Evolutionary conservation across 2,797 vertebrate genomes (phyloP), one percentile per base, ranked within the genome.

Genomic region (Bovichtus diacanthus): DNA sequence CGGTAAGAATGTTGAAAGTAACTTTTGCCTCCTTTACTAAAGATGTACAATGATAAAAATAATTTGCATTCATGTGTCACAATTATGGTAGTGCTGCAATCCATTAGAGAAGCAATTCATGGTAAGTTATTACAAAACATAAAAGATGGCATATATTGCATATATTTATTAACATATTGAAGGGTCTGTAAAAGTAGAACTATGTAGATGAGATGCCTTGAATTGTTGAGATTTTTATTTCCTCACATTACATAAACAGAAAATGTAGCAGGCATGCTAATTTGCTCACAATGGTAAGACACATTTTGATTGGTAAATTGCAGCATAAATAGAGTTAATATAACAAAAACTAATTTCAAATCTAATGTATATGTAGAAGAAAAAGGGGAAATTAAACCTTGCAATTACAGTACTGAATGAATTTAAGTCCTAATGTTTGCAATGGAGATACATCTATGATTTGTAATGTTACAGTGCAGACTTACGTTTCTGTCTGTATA

Each of bases 41-140:
- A 74, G 66, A 65, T 56, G 34, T 74, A 56, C 70, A 67, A 75
- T 70, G 19, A 75, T 69, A 34, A 64, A 84, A 80, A 65, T 10
- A 79, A 75, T 76, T 82, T 47, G 53, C 51, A 71, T 70, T 76
- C 71, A 78, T 76, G 50, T 44, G 78, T n/a, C n/a, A 43, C 72
- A 72, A 55, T 39, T 80, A 67, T 86, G 71, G 36, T 85, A 81
- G 66, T 78, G 64, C 74, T 78, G 59, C 64, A 80, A 67, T 64
- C 78, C 77, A 76, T 70, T 81, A n/a, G n/a, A 83, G 64, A 84
- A 72, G 74, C 68, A 43, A 69, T 63, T 67, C 34, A 74, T 58
- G 86, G 87, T 88, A 87, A 89, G 86, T 87, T 76, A 41, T 84
- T 59, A n/a, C 7, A 70, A 75, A 80, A 80, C 54, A 5, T 65